These are phyloP conservation scores for Pogonophryne albipinna DNA, from an alignment of 2,797 vertebrate species.

Conservation along the genomic window DNA sequence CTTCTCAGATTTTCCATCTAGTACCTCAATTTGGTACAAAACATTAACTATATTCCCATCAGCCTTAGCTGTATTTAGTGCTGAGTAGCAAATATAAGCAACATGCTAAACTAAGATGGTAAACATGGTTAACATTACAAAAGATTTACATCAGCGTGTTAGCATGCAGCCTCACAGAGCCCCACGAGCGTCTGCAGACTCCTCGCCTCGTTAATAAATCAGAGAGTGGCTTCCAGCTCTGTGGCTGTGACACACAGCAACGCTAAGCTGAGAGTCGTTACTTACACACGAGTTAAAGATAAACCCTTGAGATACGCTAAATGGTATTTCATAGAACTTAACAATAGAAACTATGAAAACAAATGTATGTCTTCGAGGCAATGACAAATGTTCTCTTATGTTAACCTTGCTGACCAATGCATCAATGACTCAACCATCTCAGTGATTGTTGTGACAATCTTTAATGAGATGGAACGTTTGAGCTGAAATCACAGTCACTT, in stretches of 20 bases:
- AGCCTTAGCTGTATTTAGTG: conserved; percentile 6
- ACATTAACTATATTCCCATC: background rate
- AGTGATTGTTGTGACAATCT: conserved; percentile 52
- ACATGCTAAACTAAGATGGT: background rate
- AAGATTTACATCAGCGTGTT: background rate
- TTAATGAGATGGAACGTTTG: conserved; percentile 65
- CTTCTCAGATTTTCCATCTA: background rate
- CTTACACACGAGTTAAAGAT: conserved; percentile 6
- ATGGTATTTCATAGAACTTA: conserved; percentile 1
- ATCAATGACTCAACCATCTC: conserved; percentile 67
- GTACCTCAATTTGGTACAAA: background rate
- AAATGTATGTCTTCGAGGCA: conserved; percentile 3
- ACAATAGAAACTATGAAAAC: conserved; percentile 15
- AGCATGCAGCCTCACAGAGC: conserved; percentile 6
- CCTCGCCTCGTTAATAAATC: conserved; percentile 29
- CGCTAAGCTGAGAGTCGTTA: background rate
- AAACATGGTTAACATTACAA: background rate
- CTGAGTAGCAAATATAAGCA: background rate
- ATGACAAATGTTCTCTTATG: conserved; percentile 22
- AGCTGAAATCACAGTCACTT: conserved; percentile 65
- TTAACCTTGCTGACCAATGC: conserved; percentile 39
- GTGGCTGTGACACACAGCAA: conserved; percentile 8
- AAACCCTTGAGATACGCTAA: background rate
- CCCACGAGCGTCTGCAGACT: background rate
- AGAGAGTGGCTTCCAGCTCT: conserved; percentile 20